Percentiles rank a stretch among this genome's conserved stretches.
Conservation (phyloP, 1,140 invertebrate genomes). For the Atta cephalotes region DNA sequence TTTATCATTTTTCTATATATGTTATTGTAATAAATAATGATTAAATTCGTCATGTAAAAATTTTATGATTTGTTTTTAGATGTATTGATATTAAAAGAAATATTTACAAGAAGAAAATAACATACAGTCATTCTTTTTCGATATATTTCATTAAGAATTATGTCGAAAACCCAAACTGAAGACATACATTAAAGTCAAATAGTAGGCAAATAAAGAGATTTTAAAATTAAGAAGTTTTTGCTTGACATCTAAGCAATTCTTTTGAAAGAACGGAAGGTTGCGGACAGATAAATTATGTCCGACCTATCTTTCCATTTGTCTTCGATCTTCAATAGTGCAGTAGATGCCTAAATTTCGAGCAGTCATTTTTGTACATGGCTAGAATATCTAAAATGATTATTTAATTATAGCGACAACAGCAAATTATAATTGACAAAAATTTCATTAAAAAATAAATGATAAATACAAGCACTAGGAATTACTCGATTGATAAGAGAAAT, state of each 20-base stretch:
- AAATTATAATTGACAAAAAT: not conserved
- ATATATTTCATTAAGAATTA: not conserved
- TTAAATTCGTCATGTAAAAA: slow-evolving; percentile 3
- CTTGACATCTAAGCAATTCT: slow-evolving; percentile 31
- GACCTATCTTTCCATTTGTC: slow-evolving; percentile 19
- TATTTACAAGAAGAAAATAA: not conserved
- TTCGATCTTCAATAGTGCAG: not conserved
- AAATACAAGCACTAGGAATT: not conserved
- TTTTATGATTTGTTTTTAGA: not conserved
- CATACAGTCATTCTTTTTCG: not conserved
- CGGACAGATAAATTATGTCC: slow-evolving; percentile 54
- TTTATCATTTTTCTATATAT: not conserved
- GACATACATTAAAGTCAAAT: slow-evolving; percentile 27
- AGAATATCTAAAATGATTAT: not conserved
- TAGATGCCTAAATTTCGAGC: slow-evolving; percentile 5
- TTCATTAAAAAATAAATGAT: not conserved
- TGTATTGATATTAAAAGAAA: not conserved
- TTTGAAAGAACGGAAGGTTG: slow-evolving; percentile 42
- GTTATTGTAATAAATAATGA: not conserved
- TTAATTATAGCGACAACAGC: not conserved
- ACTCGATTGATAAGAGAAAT: not conserved
- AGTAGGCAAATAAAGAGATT: slow-evolving; percentile 25
- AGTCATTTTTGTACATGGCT: not conserved
- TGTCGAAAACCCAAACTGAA: not conserved
- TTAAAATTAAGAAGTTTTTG: slow-evolving; percentile 56